These are phyloP conservation scores for Galagoides demidoff DNA, from an alignment of 2,797 vertebrate genomes.

Conservation along the genomic window DNA sequence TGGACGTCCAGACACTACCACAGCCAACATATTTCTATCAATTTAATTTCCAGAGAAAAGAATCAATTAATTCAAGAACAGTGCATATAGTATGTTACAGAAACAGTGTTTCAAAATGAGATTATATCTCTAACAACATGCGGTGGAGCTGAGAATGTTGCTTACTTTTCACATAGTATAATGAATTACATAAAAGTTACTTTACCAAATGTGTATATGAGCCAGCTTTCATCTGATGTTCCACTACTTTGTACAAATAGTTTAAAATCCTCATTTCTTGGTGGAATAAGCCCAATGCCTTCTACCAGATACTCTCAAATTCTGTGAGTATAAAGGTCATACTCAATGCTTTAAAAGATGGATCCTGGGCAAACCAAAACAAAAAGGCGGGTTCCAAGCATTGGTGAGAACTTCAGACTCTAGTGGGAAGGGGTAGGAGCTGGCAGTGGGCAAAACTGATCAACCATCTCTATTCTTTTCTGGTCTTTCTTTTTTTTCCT, in stretches of 20 bases:
- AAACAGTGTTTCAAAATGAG: background rate
- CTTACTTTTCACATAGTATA: background rate
- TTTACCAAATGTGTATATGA: background rate
- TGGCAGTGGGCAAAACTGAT: accelerated
- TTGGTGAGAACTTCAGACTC: background rate
- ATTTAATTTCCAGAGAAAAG: background rate
- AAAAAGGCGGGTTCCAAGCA: accelerated
- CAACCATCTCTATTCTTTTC: background rate
- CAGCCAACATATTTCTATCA: too few species aligned
- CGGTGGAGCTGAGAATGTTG: background rate
- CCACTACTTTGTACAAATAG: background rate
- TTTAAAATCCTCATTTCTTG: background rate
- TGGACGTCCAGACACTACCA: background rate
- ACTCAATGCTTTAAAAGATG: too few species aligned
- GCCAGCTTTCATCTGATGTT: background rate
- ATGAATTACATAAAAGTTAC: background rate
- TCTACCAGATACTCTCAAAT: background rate
- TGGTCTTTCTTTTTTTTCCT: background rate
- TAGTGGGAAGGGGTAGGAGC: accelerated
- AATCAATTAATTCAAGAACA: background rate
- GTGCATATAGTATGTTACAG: background rate
- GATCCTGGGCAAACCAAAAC: accelerated
- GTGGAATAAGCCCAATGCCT: background rate
- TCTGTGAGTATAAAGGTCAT: background rate
- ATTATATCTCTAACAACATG: too few species aligned